Conservation (phyloP, 2,888 invertebrate species). For the Drosophila diplacantha region DNA sequence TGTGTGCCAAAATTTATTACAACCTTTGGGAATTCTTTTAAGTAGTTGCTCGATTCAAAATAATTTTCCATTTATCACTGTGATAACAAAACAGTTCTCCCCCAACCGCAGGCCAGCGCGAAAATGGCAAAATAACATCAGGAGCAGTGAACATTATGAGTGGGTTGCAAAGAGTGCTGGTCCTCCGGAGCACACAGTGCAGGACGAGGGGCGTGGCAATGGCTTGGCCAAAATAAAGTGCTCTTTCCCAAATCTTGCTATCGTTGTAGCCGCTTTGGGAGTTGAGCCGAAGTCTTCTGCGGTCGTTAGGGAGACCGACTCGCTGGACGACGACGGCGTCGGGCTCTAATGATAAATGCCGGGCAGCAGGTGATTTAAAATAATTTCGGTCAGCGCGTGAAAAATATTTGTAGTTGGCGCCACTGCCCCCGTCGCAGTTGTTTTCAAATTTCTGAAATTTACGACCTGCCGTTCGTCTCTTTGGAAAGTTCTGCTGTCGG, state of each 20-base stretch:
- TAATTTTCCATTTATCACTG: slow-evolving; percentile 75
- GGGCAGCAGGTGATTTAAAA: slow-evolving; percentile 73
- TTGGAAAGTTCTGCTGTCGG: slow-evolving; percentile 40
- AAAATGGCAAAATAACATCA: slow-evolving; percentile 69
- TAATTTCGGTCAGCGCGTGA: slow-evolving; percentile 67
- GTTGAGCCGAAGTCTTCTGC: slow-evolving; percentile 33
- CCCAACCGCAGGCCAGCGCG: slow-evolving; percentile 39
- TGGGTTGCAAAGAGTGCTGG: slow-evolving; percentile 28
- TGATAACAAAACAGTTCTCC: slow-evolving; percentile 71
- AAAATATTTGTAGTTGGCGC: slow-evolving; percentile 48
- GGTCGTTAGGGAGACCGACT: slow-evolving; percentile 54
- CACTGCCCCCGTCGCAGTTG: slow-evolving; percentile 11
- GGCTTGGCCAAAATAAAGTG: slow-evolving; percentile 63
- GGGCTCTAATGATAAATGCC: slow-evolving; percentile 67
- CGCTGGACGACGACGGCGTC: slow-evolving; percentile 3
- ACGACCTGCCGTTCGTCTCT: slow-evolving; percentile 56
- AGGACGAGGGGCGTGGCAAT: slow-evolving; percentile 51
- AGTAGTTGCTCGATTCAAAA: slow-evolving; percentile 74
- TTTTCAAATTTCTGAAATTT: slow-evolving; percentile 62
- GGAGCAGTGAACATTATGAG: slow-evolving; percentile 54
- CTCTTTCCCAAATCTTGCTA: slow-evolving; percentile 62
- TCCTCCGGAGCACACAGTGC: slow-evolving; percentile 4
- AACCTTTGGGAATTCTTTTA: slow-evolving; percentile 75
- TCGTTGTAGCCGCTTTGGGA: slow-evolving; percentile 45
- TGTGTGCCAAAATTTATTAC: slow-evolving; percentile 73